Conservation (phyloP, 2,888 invertebrate species). For the Exocentrus adspersus region DNA sequence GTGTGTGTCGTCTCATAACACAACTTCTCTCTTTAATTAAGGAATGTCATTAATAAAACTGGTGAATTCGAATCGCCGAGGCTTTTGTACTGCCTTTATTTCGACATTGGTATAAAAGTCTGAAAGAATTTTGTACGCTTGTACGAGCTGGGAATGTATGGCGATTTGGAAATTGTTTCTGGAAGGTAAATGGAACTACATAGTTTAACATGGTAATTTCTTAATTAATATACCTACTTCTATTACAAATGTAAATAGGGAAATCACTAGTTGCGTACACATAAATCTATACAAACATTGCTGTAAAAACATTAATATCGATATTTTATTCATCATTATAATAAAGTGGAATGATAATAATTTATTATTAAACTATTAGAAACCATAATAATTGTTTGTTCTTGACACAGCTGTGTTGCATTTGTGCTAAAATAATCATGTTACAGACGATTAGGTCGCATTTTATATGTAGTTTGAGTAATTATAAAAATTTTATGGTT, state of each 20-base stretch:
- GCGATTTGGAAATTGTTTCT: too few species aligned
- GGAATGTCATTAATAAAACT: conserved; percentile 19
- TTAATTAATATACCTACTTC: too few species aligned
- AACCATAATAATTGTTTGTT: not conserved
- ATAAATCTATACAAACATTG: not conserved
- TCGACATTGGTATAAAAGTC: too few species aligned
- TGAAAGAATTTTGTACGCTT: too few species aligned
- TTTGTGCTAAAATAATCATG: not conserved
- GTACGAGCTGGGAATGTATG: too few species aligned
- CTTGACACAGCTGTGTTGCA: not conserved
- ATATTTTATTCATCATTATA: too few species aligned
- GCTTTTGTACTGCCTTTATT: conserved; percentile 19
- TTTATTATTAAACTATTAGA: conserved; percentile 4
- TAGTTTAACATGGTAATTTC: too few species aligned
- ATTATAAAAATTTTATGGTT: too few species aligned
- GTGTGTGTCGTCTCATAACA: conserved; percentile 13
- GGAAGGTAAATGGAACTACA: too few species aligned
- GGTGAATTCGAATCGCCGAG: conserved; percentile 15
- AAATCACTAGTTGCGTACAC: not conserved
- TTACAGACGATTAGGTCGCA: not conserved
- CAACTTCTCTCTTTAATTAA: conserved; percentile 15
- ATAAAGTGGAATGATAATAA: too few species aligned
- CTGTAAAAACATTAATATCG: not conserved
- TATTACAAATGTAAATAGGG: not conserved
- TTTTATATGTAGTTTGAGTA: not conserved